Evolutionary conservation across 2,797 vertebrate genomes (phyloP), one percentile per base, ranked within the genome.

Genomic region (Melanogrammus aeglefinus): DNA sequence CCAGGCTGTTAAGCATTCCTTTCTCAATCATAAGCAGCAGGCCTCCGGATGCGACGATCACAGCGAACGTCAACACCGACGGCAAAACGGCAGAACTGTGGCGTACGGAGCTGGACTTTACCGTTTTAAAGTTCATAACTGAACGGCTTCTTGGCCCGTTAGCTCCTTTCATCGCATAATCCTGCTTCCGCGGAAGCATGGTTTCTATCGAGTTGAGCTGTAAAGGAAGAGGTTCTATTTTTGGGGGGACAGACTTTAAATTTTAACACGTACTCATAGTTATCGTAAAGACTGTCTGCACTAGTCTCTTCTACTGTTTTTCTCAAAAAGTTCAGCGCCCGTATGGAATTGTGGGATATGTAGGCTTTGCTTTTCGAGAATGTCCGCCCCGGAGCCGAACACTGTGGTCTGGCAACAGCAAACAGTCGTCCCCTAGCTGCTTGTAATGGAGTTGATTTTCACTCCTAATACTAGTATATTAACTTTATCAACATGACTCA

Each of bases 1-100:
- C 95, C 93, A 98, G 91, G 81, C 94, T 91, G 38, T 94, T 96
- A 77, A 98, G 87, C 93, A 98, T 96, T 81, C 97, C 97, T 87
- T 95, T 96, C 92, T 98, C 97, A 75, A 99, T 98, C 96, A 98
- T 96, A n/a, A 98, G 94, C 77, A 99, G 92, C 78, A 99, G 95
- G 91, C 97, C 97, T 87, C 96, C 96, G 84, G 98, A 98, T 24
- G 97, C 98, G 83, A 98, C 94, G 87, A 99, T 97, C 79, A 99
- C 96, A 39, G 95, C 95, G 88, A 99, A 98, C 90, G 97, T 99
- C 75, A 99, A 91, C 92, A 98, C 95, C 76, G 97, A 97, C 13
- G 97, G 97, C 86, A 98, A 92, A 29, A 98, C 91, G 38, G 95
- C 90, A 74, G 92, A 92, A 82, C 91, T 88, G 29, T 91, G 85